Conservation (phyloP, 2,888 invertebrate genomes). For the Hyposoter didymator region DNA sequence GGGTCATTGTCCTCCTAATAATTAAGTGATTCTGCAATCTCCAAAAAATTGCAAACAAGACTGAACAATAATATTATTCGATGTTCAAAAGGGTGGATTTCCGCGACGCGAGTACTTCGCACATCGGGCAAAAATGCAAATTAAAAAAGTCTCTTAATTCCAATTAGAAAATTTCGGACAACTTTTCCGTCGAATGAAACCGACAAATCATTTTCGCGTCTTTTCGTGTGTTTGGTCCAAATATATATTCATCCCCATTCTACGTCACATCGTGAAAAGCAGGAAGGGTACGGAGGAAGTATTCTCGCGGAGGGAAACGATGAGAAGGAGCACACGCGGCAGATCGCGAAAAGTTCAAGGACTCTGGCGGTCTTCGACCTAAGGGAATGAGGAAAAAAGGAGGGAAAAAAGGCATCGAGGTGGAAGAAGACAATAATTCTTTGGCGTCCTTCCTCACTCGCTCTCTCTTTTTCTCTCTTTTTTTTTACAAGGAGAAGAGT, state of each 20-base stretch:
- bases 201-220: not conserved
- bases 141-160: too few relatives aligned
- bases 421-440: conserved; percentile 61
- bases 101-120: not conserved
- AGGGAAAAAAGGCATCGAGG: conserved; percentile 48
- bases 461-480: conserved; percentile 67
- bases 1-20: conserved; percentile 77
- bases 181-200: too few relatives aligned
- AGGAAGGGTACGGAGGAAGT: conserved; percentile 19
- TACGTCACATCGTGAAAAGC: conserved; percentile 3
- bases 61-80: not conserved
- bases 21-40: not conserved
- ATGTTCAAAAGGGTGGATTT: not conserved
- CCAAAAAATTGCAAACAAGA: too few relatives aligned
- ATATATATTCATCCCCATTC: not conserved
- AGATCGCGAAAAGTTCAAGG: conserved; percentile 61
- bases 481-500: conserved; percentile 19
- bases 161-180: too few relatives aligned
- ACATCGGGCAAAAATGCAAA: not conserved
- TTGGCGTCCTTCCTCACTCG: conserved; percentile 36
- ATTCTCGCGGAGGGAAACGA: conserved; percentile 16
- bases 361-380: conserved; percentile 64
- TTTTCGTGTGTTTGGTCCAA: not conserved
- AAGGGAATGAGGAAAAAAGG: conserved; percentile 13
- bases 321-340: conserved; percentile 51